Base-by-base conservation (phyloP, 2,888 invertebrate genomes). In the Eueremaeus valkanovi region DNA sequence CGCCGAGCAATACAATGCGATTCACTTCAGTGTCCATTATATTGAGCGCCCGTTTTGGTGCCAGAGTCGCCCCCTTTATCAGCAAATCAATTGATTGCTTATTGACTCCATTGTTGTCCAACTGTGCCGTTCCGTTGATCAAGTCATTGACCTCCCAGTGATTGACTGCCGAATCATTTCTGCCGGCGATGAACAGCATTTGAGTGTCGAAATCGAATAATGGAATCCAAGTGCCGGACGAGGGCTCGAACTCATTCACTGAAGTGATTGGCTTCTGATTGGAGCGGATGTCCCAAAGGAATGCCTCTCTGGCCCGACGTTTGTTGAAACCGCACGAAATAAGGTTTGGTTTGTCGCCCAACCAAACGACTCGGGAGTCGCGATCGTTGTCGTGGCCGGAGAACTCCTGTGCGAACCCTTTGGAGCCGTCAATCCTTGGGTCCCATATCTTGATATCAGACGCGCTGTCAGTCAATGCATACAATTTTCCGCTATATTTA, bases 1-100 rank as follows among this genome's bases (percentile, higher is more conserved):
- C 90, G 5, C 93, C 90, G 75, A 97, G 86, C 82, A 96, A 92
- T 75, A 96, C 85, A 68, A 97, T 87, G 79, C 95, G 86, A 85
- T 95, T 94, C 5, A 97, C 96, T 85, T 97, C 97, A 0, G 95
- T 95, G 80, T 93, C 92, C 96, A 97, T 97, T n/a, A 96, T 93
- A 80, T 92, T 90, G 51, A 97, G 85, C 0, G 93, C 93, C 76
- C 94, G 86, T 85, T 97, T 97, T 8, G 95, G 93, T 68, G 95
- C 91, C 78, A 96, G 83, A 81, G 94, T 93, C 2, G 93, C 93
- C 5, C 96, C 96, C 83, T 95, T 95, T 0, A 94, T 94, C 84
- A 96, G 96, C 81, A 81, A 80, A 70, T 95, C 95, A n/a, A 68
- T 61, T 1, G 74, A 74, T 36, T 63, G 11, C 36, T 63, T 63